Percentiles rank a stretch among this genome's conserved stretches.
Conservation (phyloP, 37 sponge, comb jelly and placozoan genomes). For the Mnemiopsis leidyi region DNA sequence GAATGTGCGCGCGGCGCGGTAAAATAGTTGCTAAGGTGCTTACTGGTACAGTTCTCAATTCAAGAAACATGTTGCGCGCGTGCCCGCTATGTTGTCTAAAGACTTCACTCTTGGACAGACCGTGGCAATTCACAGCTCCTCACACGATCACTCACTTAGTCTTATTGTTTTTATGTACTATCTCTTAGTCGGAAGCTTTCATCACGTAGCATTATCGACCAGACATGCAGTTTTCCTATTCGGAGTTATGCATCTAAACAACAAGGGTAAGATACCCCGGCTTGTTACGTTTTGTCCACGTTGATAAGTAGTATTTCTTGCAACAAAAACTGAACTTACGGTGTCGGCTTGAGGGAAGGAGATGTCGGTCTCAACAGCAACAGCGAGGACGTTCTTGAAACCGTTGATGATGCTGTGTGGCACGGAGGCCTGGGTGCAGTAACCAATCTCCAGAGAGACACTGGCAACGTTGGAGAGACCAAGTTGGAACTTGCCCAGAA, state of each 20-base stretch:
- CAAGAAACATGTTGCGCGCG: not conserved
- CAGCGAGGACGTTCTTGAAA: constrained; percentile 93
- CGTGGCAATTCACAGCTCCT: no score
- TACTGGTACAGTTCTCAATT: not conserved
- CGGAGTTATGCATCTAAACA: not conserved
- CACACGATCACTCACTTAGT: no score
- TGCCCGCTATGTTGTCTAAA: not conserved
- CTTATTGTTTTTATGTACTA: no score
- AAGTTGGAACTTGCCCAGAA: constrained; percentile 29
- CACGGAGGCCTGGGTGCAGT: constrained; percentile 89
- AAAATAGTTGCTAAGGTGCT: not conserved
- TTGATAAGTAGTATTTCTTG: not conserved
- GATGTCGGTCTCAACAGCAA: constrained; percentile 93
- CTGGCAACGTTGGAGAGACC: constrained; percentile 84
- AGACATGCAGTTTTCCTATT: not conserved
- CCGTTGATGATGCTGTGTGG: constrained; percentile 95
- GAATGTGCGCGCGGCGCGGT: constrained; percentile 25
- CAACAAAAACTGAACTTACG: constrained; percentile 34
- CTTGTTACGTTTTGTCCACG: not conserved
- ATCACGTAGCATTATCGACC: not conserved
- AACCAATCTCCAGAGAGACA: constrained; percentile 84
- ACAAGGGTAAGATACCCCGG: not conserved
- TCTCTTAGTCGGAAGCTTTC: not conserved
- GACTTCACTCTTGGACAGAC: no score
- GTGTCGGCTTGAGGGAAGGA: constrained; percentile 92